Conservation (phyloP, 2,797 vertebrate genomes). For the Steatocranus sp. region DNA sequence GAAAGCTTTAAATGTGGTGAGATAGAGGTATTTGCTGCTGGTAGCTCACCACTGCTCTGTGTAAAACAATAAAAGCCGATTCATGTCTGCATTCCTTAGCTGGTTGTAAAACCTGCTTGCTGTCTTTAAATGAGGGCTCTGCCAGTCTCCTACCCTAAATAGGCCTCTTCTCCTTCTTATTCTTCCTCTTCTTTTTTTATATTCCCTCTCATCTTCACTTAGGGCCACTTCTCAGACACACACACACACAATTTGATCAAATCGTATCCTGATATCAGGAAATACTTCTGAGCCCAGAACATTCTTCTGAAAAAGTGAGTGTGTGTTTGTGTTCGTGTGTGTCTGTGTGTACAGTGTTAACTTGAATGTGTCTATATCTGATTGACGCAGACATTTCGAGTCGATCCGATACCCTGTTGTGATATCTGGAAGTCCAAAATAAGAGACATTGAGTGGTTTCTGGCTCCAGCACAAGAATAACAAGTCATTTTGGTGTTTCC, state of each 20-base stretch:
- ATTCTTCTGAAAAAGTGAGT: constrained; percentile 48
- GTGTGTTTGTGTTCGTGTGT: neutral
- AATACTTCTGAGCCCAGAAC: constrained; percentile 54
- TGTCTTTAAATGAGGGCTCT: constrained; percentile 33
- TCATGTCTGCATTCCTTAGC: constrained; percentile 60
- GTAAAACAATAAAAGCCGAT: constrained; percentile 62
- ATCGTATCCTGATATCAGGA: constrained; percentile 59
- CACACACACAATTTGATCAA: constrained; percentile 5
- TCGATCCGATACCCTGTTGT: neutral
- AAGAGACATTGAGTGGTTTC: constrained; percentile 44
- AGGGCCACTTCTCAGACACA: neutral
- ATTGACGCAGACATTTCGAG: neutral
- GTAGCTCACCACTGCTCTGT: constrained; percentile 27
- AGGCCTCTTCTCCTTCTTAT: constrained; percentile 32
- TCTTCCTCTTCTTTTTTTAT: neutral
- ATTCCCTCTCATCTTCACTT: neutral
- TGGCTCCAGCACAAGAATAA: constrained; percentile 63
- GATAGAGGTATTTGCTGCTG: constrained; percentile 19
- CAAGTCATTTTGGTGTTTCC: constrained; percentile 72
- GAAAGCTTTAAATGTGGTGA: neutral
- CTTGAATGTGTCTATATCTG: neutral
- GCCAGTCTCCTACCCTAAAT: constrained; percentile 27
- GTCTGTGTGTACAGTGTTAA: neutral
- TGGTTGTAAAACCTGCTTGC: constrained; percentile 51
- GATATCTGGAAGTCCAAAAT: constrained; percentile 47